Percentiles rank a stretch among this genome's conserved stretches.
Evolutionary conservation across 2,113 vertebrate species (phyloP).

Genomic region (Cranoglanis bouderius): DNA sequence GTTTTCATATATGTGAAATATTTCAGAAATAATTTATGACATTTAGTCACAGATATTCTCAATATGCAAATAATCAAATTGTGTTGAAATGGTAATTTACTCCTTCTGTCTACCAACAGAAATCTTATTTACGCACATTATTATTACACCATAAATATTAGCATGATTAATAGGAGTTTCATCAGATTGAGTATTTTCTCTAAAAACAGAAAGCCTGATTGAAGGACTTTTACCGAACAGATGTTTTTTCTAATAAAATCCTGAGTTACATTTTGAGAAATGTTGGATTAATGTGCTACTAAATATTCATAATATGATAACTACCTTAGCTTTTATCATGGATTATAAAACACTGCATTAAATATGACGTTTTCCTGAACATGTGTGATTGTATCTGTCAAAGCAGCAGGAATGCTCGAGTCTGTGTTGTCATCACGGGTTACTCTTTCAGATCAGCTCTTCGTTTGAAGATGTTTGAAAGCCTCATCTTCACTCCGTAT

Average conservation of each 20-base stretch:
- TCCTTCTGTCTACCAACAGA: neutral
- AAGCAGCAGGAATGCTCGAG: neutral
- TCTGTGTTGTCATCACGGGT: neutral
- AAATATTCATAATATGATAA: neutral
- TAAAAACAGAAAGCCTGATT: neutral
- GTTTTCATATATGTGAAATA: neutral
- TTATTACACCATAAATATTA: neutral
- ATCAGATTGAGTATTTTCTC: neutral
- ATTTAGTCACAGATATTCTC: neutral
- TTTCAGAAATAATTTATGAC: neutral
- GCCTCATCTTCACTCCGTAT: neutral
- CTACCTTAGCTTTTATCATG: neutral
- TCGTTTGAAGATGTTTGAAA: neutral
- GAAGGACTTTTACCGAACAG: neutral
- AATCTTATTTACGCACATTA: neutral
- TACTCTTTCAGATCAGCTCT: neutral
- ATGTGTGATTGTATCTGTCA: neutral
- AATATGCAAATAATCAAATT: neutral
- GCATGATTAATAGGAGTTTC: neutral
- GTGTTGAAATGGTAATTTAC: neutral
- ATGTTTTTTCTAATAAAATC: neutral
- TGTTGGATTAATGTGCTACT: neutral
- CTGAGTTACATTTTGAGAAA: neutral
- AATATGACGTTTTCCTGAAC: neutral
- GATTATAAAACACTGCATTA: neutral